Percentiles rank a stretch among this genome's conserved stretches.
These are phyloP conservation scores for Drosophila lini DNA, from an alignment of 1,140 invertebrate species.

Conservation along the genomic window DNA sequence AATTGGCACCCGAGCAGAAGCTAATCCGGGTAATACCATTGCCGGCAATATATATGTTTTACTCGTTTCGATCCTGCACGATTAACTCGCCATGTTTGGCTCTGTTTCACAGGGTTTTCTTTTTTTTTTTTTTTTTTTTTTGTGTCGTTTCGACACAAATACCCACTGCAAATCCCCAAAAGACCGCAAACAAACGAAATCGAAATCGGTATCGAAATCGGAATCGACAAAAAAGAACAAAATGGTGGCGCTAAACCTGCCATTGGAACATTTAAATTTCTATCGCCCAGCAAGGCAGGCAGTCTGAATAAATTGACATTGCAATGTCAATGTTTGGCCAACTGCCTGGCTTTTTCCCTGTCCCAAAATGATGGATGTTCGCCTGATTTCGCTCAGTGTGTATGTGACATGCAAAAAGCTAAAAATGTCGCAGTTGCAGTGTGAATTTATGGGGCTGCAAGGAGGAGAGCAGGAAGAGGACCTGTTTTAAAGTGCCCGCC, in stretches of 20 bases:
- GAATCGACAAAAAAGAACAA: not conserved
- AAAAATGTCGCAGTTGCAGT: conserved; percentile 16
- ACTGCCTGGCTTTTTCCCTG: not conserved
- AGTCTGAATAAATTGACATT: conserved; percentile 44
- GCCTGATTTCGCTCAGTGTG: conserved; percentile 19
- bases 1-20: conserved; percentile 26
- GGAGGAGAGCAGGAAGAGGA: not conserved
- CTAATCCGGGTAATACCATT: conserved; percentile 40
- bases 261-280: conserved; percentile 52
- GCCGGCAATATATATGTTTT: conserved; percentile 7
- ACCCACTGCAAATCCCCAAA: conserved; percentile 36
- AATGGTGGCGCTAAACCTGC: conserved; percentile 31
- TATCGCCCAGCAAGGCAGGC: conserved; percentile 28
- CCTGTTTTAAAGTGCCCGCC: conserved; percentile 41
- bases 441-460: conserved; percentile 24
- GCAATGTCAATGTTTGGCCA: conserved; percentile 44
- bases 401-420: conserved; percentile 18
- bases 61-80: not conserved
- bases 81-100: conserved; percentile 18
- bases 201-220: conserved; percentile 6
- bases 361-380: conserved; percentile 22
- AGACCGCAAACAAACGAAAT: conserved; percentile 47
- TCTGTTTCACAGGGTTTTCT: conserved; percentile 13
- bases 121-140: not conserved
- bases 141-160: conserved; percentile 18